Evolutionary conservation across 2,113 vertebrate species (phyloP), one percentile per base, ranked within the genome.

Genomic region (Ellobius talpinus): DNA sequence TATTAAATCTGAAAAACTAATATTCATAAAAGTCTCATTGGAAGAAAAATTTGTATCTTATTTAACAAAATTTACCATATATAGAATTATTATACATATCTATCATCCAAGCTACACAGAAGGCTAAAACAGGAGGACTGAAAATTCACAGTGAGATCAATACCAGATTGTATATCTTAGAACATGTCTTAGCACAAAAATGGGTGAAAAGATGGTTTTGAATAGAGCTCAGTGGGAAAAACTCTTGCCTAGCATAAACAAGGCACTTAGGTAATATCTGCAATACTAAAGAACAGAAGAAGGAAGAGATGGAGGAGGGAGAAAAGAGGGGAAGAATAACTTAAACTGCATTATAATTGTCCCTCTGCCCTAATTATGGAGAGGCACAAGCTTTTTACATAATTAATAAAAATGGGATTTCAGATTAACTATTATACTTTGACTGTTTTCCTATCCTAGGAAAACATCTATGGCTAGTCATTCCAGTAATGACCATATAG

Each of bases 361-460:
- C 50, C 21, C n/a, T 93, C 36, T 97, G 84, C 23, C 26, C 39
- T 89, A 87, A 91, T 74, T 95, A 58, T 50, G 21, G 11, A 82
- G 61, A 89, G 61, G 13, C 5, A 33, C 65, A 73, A 23, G 3
- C 81, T 94, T 89, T 52, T 36, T 55, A 91, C 58, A 89, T 52
- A 87, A 82, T 50, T 89, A 86, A 89, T 87, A 13, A 94, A 96
- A 91, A 65, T 91, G 16, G 12, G 10, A 95, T 91, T 96, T 95
- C 31, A 39, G 13, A 87, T 87, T 55, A 55, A 55, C 84, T 86
- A 85, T 89, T 65, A 7, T 50, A 52, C n/a, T 77, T n/a, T 36
- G 14, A 92, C 87, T 5, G 47, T 68, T 87, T 91, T 76, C 70
- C 70, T 95, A 86, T 26, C 58, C 65, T 95, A 76, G 16, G 66